Percentiles rank a stretch among this genome's conserved stretches.
Conservation (phyloP, 2,797 vertebrate genomes). For the Lutjanus argentimaculatus region DNA sequence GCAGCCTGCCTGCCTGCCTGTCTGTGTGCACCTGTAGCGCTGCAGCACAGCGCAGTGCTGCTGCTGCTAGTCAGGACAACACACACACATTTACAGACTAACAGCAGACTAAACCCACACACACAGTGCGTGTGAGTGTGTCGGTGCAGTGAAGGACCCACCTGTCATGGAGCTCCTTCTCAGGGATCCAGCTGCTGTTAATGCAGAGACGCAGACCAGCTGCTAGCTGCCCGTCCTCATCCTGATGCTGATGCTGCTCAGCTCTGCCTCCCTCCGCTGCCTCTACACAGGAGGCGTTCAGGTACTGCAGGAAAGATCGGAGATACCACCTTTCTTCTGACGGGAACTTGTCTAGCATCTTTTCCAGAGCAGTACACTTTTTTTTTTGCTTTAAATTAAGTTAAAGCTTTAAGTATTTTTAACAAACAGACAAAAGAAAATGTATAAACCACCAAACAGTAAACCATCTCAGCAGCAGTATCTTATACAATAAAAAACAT, state of each 20-base stretch:
- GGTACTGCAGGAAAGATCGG: not conserved
- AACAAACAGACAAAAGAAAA: not conserved
- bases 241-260: slow-evolving; percentile 13
- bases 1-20: not conserved
- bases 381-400: not conserved
- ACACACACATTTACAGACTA: not conserved
- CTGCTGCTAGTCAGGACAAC: not conserved
- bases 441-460: not conserved
- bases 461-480: not conserved
- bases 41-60: slow-evolving; percentile 8
- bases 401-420: no score
- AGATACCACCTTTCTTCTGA: not conserved
- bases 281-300: slow-evolving; percentile 45
- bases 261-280: not conserved
- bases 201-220: not conserved
- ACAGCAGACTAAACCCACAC: no score
- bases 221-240: slow-evolving; percentile 39
- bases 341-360: not conserved
- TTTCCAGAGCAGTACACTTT: not conserved
- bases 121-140: not conserved
- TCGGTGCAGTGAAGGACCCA: slow-evolving; percentile 1
- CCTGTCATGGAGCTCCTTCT: slow-evolving; percentile 26
- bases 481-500: not conserved
- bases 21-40: slow-evolving; percentile 58
- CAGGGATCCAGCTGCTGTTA: not conserved